Base-by-base conservation (phyloP, 2,797 vertebrate species). In the Onychomys arenicola region DNA sequence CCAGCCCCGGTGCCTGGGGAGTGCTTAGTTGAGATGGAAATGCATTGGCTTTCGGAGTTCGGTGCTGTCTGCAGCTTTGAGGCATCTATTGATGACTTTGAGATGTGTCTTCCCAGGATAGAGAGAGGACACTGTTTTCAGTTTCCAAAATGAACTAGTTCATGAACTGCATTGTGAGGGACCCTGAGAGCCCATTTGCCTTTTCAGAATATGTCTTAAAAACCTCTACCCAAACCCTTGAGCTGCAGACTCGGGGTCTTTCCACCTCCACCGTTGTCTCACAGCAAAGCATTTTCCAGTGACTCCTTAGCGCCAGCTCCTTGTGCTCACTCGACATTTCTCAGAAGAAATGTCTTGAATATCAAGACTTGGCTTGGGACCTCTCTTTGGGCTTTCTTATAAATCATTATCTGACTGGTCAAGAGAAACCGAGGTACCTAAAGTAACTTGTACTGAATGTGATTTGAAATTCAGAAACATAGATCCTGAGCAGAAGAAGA, bases 391-490 rank as follows among this genome's bases (percentile, higher is more conserved):
- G 13, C 43, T 89, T 83, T 57, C 37, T 90, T 80, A 57, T n/a
- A 14, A 73, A 87, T 57, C 55, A 83, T 25, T 67, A 40, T 63
- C 92, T 57, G 59, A 97, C 69, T 40, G 9, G 10, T 96, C 43
- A 34, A 10, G 43, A 82, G 87, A 89, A 71, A 93, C 40, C 73
- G n/a, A 89, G 89, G 90, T 59, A 80, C 25, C 46, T 52, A 83
- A 59, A 85, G 84, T 89, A 37, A 57, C 83, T 57, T 49, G 32
- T 49, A 86, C 40, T 43, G 29, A 96, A 23, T 57, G 57, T 43
- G 77, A 77, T 94, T 90, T 71, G 78, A 92, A 85, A 77, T 81
- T 77, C 40, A 84, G 61, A 77, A 84, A 89, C 65, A 11, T 71
- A 46, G 76, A 88, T 67, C 40, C 43, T 43, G 37, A 81, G 49